Evolutionary conservation across 2,113 vertebrate genomes (phyloP), one percentile per base, ranked within the genome.

Genomic region (Geococcyx californianus): DNA sequence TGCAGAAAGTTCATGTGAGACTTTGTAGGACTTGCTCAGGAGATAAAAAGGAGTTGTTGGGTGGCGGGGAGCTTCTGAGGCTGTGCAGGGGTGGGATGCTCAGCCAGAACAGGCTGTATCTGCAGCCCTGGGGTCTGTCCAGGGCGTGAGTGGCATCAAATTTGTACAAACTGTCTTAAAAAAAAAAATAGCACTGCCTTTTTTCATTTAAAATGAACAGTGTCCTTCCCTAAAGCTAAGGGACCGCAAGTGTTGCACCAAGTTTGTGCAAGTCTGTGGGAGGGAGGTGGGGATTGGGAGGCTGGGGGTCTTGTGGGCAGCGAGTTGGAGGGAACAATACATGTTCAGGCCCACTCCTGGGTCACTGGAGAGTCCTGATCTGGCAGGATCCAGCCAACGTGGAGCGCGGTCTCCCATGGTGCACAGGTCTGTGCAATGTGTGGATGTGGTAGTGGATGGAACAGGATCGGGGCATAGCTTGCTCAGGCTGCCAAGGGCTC

Each of bases 401-500:
- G 3, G 40, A 42, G 40, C 19, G 0, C 4, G 1, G 34, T 18
- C 29, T 9, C 24, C 40, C 29, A n/a, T 34, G 11, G 3, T 1
- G 7, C n/a, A 1, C 16, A 2, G 16, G 34, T 26, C 34, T 7
- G 31, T 42, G 45, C 3, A 1, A 9, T 26, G 12, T 28, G 42
- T 17, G 19, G 9, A 33, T 12, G 28, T 2, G 5, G 59, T 14
- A 15, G 56, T 13, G 59, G 59, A 8, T 23, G 59, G 7, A 52
- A 42, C 44, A 23, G 60, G 19, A 15, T 17, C 8, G 7, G n/a
- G 60, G 10, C 18, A 10, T 13, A 6, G 3, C 16, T 31, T 13
- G 18, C 31, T 31, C 4, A 3, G 58, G 68, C 29, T 72, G 49
- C 42, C 25, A 4, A 29, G 66, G 75, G 67, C 51, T 8, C 7